Conservation (phyloP, 2,797 vertebrate species). For the Sebastiscus tertius region DNA sequence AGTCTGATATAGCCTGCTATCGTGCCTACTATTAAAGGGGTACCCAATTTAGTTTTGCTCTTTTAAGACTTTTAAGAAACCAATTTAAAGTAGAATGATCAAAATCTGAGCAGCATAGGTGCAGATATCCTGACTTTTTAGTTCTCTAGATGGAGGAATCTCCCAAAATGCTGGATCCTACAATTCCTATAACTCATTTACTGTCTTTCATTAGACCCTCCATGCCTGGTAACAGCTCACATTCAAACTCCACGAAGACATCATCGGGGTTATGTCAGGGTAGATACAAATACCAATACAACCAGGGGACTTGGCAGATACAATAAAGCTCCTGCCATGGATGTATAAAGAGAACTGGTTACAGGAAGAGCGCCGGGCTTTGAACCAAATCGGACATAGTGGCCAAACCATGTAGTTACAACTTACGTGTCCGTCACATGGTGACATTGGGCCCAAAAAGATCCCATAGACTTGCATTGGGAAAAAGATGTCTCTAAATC, state of each 20-base stretch:
- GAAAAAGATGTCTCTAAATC: rapidly evolving
- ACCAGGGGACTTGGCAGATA: background rate
- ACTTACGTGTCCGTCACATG: no score
- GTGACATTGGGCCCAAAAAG: no score
- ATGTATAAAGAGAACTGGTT: rapidly evolving
- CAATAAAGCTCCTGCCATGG: no score
- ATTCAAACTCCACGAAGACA: rapidly evolving
- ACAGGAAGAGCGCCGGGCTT: no score
- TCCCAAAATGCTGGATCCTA: background rate
- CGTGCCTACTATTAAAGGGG: background rate
- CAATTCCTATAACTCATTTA: background rate
- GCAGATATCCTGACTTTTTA: background rate
- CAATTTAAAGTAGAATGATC: background rate
- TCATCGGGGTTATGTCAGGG: background rate
- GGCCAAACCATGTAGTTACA: no score
- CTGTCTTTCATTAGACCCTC: background rate
- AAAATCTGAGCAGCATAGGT: rapidly evolving
- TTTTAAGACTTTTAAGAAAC: background rate
- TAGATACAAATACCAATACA: background rate
- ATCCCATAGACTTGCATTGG: no score
- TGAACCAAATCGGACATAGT: rapidly evolving
- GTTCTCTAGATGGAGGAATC: background rate
- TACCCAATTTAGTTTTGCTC: background rate
- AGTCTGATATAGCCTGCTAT: background rate
- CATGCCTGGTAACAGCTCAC: background rate